phyloP scores from a whole-genome alignment of 2,113 vertebrate species.

The Ciconia stormi region DNA sequence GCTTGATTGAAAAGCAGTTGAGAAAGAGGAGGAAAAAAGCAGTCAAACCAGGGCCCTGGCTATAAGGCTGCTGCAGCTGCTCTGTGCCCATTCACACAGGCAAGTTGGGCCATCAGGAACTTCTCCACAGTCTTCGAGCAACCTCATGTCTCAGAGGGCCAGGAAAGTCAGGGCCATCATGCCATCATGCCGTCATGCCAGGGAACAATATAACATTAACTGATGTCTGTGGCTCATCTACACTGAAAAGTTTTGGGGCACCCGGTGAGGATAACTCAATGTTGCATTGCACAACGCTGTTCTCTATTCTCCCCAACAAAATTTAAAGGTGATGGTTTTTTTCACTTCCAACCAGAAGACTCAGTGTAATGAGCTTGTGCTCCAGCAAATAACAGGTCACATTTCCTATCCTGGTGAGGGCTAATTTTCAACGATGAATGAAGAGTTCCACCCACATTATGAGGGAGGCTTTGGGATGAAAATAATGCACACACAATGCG shows the following conservation, averaged over 20 bases:
- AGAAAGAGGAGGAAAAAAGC: not conserved
- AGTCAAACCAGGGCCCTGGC: not conserved
- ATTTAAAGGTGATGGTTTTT: not conserved
- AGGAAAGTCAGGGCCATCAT: not conserved
- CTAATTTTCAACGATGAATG: not conserved
- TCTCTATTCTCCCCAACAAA: not conserved
- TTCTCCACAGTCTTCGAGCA: not conserved
- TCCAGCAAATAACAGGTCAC: not conserved
- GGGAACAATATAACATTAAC: not conserved
- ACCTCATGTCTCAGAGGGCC: not conserved
- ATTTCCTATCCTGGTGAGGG: not conserved
- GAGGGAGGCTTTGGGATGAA: not conserved
- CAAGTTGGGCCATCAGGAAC: not conserved
- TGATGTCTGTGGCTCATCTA: not conserved
- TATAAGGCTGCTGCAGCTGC: not conserved
- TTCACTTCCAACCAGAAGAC: not conserved
- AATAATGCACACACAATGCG: not conserved
- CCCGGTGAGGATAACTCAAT: not conserved
- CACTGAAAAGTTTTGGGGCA: not conserved
- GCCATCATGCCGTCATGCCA: not conserved
- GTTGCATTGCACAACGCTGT: not conserved
- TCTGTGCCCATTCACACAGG: rapidly evolving
- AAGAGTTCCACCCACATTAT: not conserved
- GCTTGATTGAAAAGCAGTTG: not conserved
- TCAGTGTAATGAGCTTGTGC: not conserved